Evolutionary conservation across 2,797 vertebrate genomes (phyloP).

Genomic region (Myotis daubentonii): DNA sequence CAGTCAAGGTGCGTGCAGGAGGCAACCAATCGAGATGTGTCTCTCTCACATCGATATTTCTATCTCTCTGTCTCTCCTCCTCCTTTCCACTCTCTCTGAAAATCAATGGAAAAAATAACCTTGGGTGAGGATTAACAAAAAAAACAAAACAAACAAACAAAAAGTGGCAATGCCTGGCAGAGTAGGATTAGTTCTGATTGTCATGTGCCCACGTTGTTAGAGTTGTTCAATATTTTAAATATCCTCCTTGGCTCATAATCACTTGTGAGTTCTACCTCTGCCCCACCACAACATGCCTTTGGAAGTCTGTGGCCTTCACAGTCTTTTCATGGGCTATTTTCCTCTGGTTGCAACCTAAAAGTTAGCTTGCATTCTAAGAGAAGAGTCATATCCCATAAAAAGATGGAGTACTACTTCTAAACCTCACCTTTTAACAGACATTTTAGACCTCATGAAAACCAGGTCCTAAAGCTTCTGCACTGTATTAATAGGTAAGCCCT

Average conservation of each 20-base stretch:
- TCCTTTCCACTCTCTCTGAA: too few species aligned
- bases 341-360: background rate
- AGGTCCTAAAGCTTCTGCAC: background rate
- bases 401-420: background rate
- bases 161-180: background rate
- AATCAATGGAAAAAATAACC: too few species aligned
- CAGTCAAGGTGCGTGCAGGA: too few species aligned
- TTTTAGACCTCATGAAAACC: background rate
- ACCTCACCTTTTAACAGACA: background rate
- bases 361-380: conserved; percentile 1
- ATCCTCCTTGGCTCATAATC: background rate
- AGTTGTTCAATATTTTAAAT: conserved; percentile 29
- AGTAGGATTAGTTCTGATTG: background rate
- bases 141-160: background rate
- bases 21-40: too few species aligned
- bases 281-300: background rate
- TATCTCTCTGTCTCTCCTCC: too few species aligned
- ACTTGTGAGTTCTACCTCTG: background rate
- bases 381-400: background rate
- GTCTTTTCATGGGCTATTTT: conserved; percentile 6
- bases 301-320: background rate
- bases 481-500: background rate
- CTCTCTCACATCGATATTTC: too few species aligned
- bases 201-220: background rate
- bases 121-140: too few species aligned